Base-by-base conservation (phyloP, 2,797 vertebrate genomes). In the Oreochromis grahami region DNA sequence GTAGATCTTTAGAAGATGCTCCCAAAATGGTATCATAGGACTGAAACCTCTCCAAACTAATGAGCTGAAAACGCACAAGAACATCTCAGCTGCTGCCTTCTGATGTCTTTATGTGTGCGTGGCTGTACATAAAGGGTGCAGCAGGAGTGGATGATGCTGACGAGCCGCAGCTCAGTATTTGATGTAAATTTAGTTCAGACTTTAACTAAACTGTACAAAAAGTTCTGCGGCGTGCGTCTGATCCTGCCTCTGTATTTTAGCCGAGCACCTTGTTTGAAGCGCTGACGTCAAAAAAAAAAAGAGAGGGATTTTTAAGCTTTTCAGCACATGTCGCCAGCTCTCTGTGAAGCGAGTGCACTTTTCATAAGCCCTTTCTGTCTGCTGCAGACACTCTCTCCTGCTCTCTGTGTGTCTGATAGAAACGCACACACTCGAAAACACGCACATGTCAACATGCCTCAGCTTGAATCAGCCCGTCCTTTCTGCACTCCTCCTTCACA, bases 381-480 rank as follows among this genome's bases (percentile, higher is more conserved):
- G 77, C 84, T 45, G 80, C 9, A 88, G 82, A 87, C 80, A 50
- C 68, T 8, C 24, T 70, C 43, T 53, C 7, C 19, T 14, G 3
- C n/a, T 77, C 77, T 51, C 8, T 6, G 45, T 36, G 7, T 32
- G 32, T 53, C 82, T 68, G 32, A 70, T 48, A 48, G 32, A 87
- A 2, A 63, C 68, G 55, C 85, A 80, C 82, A 51, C 86, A 51
- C 85, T 63, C 60, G 13, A 53, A 78, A 79, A 24, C 77, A 12
- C 6, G 45, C 87, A 85, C 89, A 76, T 8, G 82, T 82, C 90
- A 80, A 92, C 94, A 82, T 93, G 95, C 86, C 94, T 88, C 89
- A 83, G 93, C 95, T 91, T 92, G 95, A 92, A 24, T 55, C 77
- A 15, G 76, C 93, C 63, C 63, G 83, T 90, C 92, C 79, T 89